Base-by-base conservation (phyloP, 1,140 invertebrate genomes). In the Drosophila equinoxialis region DNA sequence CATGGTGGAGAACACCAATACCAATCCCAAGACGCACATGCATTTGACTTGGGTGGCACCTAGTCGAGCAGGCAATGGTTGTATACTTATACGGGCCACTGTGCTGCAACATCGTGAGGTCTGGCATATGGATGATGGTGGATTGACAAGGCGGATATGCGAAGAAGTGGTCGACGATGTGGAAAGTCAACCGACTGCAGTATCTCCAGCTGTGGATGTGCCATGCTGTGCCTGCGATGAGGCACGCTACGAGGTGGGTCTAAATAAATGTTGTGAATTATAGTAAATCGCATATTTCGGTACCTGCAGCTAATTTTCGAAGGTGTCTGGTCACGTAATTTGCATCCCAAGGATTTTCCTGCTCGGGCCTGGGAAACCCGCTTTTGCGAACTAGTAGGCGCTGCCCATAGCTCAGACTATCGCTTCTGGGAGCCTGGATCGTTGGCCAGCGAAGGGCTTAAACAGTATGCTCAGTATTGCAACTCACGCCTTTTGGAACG, bases 311-410 rank as follows among this genome's bases (percentile, higher is more conserved):
- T 98, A 2, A 97, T 95, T 10, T 99, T 99, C 92, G 96, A 99
- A 93, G 98, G 98, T 2, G 93, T 98, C 2, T 99, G 99, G 99
- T 99, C 98, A 0, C 94, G 97, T 42, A 97, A 99, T 81, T 98
- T 98, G 0, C 99, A 99, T 92, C 98, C 99, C 0, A 98, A 97
- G 91, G 96, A 98, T 90, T 99, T 98, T 91, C 99, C 99, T 0
- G 94, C 94, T 6, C 96, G 96, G 81, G 94, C 94, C n/a, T 97
- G 96, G 93, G 93, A 96, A 17, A 97, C 98, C 0, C 96, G 98
- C 81, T 99, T 99, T 93, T 98, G 98, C 37, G 98, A 99, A 90
- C 96, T 99, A 6, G 97, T 99, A 48, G 99, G 99, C 0, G 98
- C 98, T 0, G 97, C 97, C 0, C 99, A 99, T 91, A 96, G 96